Percentiles rank a stretch among this genome's conserved stretches.
phyloP scores from a whole-genome alignment of 2,797 vertebrate genomes.

The Urosaurus nigricauda region DNA sequence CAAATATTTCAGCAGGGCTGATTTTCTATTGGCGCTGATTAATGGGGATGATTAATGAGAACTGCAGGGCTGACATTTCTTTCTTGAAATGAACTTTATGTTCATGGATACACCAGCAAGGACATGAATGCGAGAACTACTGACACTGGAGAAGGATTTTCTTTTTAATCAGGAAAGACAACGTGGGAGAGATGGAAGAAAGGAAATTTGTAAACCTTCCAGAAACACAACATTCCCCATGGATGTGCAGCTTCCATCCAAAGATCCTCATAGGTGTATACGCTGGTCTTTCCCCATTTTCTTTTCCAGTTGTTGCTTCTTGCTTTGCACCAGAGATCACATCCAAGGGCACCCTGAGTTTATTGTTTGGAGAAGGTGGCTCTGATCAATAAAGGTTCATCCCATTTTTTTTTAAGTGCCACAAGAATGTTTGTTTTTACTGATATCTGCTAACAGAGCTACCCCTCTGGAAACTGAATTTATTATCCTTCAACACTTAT shows the following conservation, averaged over 20 bases:
- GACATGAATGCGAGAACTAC: not conserved
- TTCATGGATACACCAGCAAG: not conserved
- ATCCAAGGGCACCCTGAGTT: not conserved
- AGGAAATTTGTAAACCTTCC: not conserved
- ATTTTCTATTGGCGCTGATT: slow-evolving; percentile 1
- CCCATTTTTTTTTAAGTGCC: not conserved
- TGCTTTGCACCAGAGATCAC: not conserved
- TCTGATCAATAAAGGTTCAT: not conserved
- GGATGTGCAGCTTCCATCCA: not conserved
- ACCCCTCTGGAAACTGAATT: not conserved
- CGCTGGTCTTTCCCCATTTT: not conserved
- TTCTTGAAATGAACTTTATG: not conserved
- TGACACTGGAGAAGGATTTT: not conserved
- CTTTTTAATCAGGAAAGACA: not conserved
- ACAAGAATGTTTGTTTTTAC: not conserved
- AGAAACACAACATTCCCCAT: not conserved
- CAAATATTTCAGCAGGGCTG: slow-evolving; percentile 24
- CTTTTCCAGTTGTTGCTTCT: not conserved
- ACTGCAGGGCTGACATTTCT: not conserved
- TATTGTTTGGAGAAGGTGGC: not conserved
- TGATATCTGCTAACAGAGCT: not conserved
- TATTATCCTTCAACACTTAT: slow-evolving; percentile 1
- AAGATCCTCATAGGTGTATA: not conserved
- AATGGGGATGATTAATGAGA: slow-evolving; percentile 11
- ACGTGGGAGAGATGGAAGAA: not conserved